A percentile compares a stretch with the other conserved stretches of the same genome.
Evolutionary conservation across 2,888 invertebrate species (phyloP).

Genomic region (Temnothorax ravouxi): DNA sequence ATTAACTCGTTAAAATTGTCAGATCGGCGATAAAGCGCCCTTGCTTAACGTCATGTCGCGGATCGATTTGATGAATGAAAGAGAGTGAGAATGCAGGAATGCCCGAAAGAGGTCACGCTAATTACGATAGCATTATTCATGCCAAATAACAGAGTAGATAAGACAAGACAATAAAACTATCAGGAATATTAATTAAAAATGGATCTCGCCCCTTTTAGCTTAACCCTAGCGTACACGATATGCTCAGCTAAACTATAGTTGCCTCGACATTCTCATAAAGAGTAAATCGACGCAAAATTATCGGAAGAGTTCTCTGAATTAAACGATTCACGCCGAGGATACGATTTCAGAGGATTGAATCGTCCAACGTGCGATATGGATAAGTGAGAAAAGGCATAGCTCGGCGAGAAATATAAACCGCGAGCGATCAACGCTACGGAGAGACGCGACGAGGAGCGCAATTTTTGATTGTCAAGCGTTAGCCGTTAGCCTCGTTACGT

Average conservation of each 20-base stretch:
- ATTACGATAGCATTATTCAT: slow-evolving; percentile 47
- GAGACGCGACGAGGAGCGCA: slow-evolving; percentile 56
- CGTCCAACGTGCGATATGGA: slow-evolving; percentile 16
- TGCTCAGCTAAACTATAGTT: no score
- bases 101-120: slow-evolving; percentile 46
- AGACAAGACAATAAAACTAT: slow-evolving; percentile 34
- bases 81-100: slow-evolving; percentile 48
- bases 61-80: slow-evolving; percentile 56
- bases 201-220: neutral
- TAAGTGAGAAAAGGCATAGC: slow-evolving; percentile 9
- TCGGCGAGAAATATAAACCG: neutral
- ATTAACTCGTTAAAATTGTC: slow-evolving; percentile 53
- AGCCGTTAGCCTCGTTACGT: slow-evolving; percentile 72
- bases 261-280: neutral
- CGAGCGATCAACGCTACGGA: slow-evolving; percentile 7
- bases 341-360: neutral
- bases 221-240: neutral
- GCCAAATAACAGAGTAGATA: slow-evolving; percentile 35
- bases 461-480: slow-evolving; percentile 75
- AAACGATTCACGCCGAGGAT: neutral
- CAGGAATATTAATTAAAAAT: slow-evolving; percentile 46
- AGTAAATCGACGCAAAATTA: neutral
- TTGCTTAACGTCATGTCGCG: slow-evolving; percentile 45
- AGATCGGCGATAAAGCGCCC: slow-evolving; percentile 47
- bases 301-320: neutral